Evolutionary conservation across 2,797 vertebrate species (phyloP), one percentile per base, ranked within the genome.

Genomic region (Nannoperca obscura): DNA sequence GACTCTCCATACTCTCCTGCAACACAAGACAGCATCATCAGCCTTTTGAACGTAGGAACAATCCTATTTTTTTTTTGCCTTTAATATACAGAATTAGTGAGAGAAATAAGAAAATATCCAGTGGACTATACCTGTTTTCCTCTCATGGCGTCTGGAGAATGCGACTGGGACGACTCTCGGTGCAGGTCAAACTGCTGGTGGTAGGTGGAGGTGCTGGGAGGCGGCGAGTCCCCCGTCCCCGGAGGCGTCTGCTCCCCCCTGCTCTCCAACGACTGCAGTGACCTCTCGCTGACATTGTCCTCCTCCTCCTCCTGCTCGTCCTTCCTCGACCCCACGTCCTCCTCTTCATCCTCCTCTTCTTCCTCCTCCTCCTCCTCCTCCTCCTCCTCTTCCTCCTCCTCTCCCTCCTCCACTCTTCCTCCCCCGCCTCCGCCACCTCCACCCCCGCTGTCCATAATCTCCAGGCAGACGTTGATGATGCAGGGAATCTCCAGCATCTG

Each of bases 401-500:
- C 96, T 0, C 93, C 95, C 0, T 94, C 95, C 50, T 91, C 95
- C 0, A 87, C 94, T 0, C 94, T 94, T 20, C 93, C 94, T 40
- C 95, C 95, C 38, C 95, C 94, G 1, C 91, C 95, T 40, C 95
- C 94, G 1, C 91, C 95, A 0, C 78, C 95, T 0, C 93, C 96
- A 2, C 95, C 95, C 0, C 95, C 93, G 0, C 97, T 96, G 94
- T 98, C 97, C 96, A 99, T 97, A 91, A 99, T 99, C 92, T 99
- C 98, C 81, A 99, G 90, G 89, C 98, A 99, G 19, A 99, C 98
- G 0, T 97, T 97, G 86, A 99, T 96, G 60, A 99, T 96, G 89
- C 98, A 99, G 52, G 96, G 97, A 65, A 99, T 99, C 95, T 99
- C 98, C 86, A 99, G 94, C 96, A 99, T 96, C 93, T 97, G 95